Evolutionary conservation across 2,888 invertebrate species (phyloP), one percentile per base, ranked within the genome.

Genomic region (Athalia cordata): DNA sequence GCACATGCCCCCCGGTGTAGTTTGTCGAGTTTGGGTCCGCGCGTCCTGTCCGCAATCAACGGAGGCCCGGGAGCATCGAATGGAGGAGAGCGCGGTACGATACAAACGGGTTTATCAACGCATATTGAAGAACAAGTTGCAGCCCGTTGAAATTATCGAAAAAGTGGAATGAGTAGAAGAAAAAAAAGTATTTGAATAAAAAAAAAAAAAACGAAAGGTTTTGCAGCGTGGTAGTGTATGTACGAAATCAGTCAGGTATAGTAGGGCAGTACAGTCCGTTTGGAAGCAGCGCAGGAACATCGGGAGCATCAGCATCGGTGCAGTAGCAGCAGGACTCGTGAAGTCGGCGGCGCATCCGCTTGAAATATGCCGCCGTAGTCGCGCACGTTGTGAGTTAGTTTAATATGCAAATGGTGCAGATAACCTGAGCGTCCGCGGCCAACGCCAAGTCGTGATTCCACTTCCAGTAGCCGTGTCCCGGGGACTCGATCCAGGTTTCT

Each of bases 401-500:
- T 89, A 89, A 89, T 89, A 89, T 89, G 89, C 88, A 89, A 89
- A 89, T 89, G 86, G 85, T 83, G 80, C 83, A 89, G 89, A 89
- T 89, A 89, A 88, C 88, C 86, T 86, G 81, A 84, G 86, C 87
- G 88, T 89, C 85, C 85, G 86, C 85, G 86, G 83, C 85, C 86
- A 86, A 86, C 86, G 86, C 87, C 86, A 85, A 89, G 88, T 89
- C 88, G 89, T 89, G 89, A 90, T 89, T 89, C 88, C 88, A 85
- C 89, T 89, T 89, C 88, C 88, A 85, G 89, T 90, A 89, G 89
- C 89, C 87, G 86, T 89, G 87, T 88, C 86, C 86, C 84, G 85
- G 80, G 83, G 83, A 82, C 84, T 83, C 81, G 81, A 72, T 72
- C 72, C 72, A 72, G 72, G 72, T 72, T 72, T 72, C 59, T 59